Percentiles rank a stretch among this genome's conserved stretches.
Evolutionary conservation across 2,797 vertebrate species (phyloP).

Genomic region (Sarcophilus harrisii): DNA sequence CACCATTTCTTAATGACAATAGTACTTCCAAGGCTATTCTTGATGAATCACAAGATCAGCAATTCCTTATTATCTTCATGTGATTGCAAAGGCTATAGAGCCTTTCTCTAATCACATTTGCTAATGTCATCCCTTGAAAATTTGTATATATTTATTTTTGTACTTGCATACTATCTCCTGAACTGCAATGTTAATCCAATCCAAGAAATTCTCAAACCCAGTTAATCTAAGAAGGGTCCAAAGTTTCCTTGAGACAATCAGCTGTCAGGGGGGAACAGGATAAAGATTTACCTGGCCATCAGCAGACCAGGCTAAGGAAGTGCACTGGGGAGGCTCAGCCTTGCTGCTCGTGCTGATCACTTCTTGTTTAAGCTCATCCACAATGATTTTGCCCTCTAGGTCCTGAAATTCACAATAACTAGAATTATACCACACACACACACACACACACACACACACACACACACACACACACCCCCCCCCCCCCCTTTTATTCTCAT

Average conservation of each 20-base stretch:
- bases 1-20: too few species aligned
- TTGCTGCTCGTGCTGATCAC: slow-evolving; percentile 98
- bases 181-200: not conserved
- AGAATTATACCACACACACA: not conserved
- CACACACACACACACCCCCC: too few species aligned
- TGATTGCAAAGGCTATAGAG: not conserved
- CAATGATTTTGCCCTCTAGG: slow-evolving; percentile 97
- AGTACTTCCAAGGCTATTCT: too few species aligned
- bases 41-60: too few species aligned
- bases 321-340: slow-evolving; percentile 95
- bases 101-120: not conserved
- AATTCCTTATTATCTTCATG: too few species aligned
- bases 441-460: too few species aligned
- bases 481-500: not conserved
- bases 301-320: slow-evolving; percentile 95
- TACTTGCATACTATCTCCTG: not conserved
- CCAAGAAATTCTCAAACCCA: too few species aligned
- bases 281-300: slow-evolving; percentile 93
- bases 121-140: not conserved
- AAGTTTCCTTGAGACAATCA: not conserved
- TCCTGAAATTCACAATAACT: slow-evolving; percentile 84
- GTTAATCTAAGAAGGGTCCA: not conserved
- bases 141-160: too few species aligned
- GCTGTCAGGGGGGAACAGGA: not conserved
- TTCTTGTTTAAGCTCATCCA: slow-evolving; percentile 97